These are phyloP conservation scores for Crax fasciolata DNA, from an alignment of 2,797 vertebrate species.

Conservation along the genomic window DNA sequence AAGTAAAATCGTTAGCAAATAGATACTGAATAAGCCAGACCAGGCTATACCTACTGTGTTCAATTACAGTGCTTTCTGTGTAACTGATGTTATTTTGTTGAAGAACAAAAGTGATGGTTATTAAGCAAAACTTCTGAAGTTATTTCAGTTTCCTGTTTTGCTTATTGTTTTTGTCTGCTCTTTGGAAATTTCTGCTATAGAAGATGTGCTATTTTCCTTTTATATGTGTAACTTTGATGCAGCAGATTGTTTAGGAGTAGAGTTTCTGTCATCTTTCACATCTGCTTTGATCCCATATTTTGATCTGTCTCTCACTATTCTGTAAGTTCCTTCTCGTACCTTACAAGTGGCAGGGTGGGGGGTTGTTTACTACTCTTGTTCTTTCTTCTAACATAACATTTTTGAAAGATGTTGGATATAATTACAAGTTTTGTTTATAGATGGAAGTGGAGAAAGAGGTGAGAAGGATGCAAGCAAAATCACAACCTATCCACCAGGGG, in stretches of 20 bases:
- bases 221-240: not conserved
- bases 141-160: not conserved
- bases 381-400: slow-evolving; percentile 32
- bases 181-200: not conserved
- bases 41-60: not conserved
- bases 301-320: slow-evolving; percentile 59
- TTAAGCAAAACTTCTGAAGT: not conserved
- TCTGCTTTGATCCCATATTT: slow-evolving; percentile 62
- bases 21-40: not conserved
- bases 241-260: slow-evolving; percentile 13
- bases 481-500: slow-evolving; percentile 97
- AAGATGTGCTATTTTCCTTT: slow-evolving; percentile 33
- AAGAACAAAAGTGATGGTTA: not conserved
- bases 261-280: slow-evolving; percentile 22
- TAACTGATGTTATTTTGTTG: not conserved
- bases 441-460: slow-evolving; percentile 95
- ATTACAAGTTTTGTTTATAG: slow-evolving; percentile 82
- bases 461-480: slow-evolving; percentile 99
- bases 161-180: not conserved
- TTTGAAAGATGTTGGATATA: slow-evolving; percentile 25
- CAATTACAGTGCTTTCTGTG: not conserved
- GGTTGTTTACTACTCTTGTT: slow-evolving; percentile 4
- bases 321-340: slow-evolving; percentile 46
- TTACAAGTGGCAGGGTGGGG: not conserved
- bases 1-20: not conserved